phyloP scores from a whole-genome alignment of 2,888 invertebrate genomes.

The Rutpela maculata region DNA sequence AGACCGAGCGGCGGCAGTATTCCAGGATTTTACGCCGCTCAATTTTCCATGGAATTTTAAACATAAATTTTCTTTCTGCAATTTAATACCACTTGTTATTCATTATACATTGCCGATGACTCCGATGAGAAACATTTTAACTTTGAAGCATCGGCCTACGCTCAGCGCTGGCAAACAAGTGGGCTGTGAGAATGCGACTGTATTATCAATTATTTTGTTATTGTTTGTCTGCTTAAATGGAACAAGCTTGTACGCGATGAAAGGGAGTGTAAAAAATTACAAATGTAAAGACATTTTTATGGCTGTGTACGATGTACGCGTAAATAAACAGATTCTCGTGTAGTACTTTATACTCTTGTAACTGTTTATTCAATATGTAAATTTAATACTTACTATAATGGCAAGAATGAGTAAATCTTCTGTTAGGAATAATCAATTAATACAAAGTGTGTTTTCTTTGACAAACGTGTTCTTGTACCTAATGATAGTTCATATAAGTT shows the following conservation, averaged over 20 bases:
- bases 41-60: neutral
- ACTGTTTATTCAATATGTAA: too few species aligned
- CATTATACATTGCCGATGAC: neutral
- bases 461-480: too few species aligned
- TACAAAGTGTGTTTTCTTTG: too few species aligned
- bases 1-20: neutral
- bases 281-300: constrained; percentile 1
- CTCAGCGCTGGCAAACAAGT: constrained; percentile 3
- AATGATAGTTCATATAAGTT: too few species aligned
- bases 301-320: neutral
- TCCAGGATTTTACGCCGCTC: neutral
- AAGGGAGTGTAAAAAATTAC: neutral
- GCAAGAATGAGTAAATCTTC: too few species aligned
- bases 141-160: neutral
- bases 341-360: too few species aligned
- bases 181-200: constrained; percentile 16
- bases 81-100: neutral
- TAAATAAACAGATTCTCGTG: too few species aligned
- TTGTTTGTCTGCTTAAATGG: constrained; percentile 10
- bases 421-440: too few species aligned
- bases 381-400: too few species aligned
- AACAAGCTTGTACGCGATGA: neutral
- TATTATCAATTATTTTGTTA: constrained; percentile 31
- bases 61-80: neutral
- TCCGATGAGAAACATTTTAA: constrained; percentile 15